Base-by-base conservation (phyloP, 2,113 vertebrate species). In the Piaya cayana region DNA sequence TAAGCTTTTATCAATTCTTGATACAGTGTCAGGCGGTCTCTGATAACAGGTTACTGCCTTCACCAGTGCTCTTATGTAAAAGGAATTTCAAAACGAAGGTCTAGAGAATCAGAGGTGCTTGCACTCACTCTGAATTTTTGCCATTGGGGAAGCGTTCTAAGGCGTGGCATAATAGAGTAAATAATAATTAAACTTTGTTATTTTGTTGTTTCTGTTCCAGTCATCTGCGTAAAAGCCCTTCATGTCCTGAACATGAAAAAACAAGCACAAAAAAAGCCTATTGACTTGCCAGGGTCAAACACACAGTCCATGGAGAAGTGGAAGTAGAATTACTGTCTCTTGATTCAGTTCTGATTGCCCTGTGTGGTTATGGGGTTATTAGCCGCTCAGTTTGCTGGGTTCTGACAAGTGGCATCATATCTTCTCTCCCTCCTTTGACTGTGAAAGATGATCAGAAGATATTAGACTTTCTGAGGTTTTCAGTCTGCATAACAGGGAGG, bases 111-210 rank as follows among this genome's bases (percentile, higher is more conserved):
- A 34, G 60, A 77, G 29, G 17, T 86, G 49, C n/a, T 82, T 86
- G 43, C 3, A 1, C 27, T 63, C 7, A 2, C 32, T 82, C 53
- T 43, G 37, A 26, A 10, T 86, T 74, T 60, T 10, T 81, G 60
- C 42, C 21, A 4, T 49, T 83, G 39, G 6, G 3, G 82, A 63
- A 93, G 80, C 82, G 47, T 86, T 96, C 56, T 83, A 69, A 92
- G 27, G 49, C 39, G 17, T 39, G 71, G 42, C 37, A 42, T 32
- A 67, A 52, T 9, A 43, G 72, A 75, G 95, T 86, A 90, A 96
- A 93, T 94, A 93, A 94, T 83, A 96, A 88, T 95, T 86, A 91
- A 70, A 32, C 36, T 70, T 94, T 39, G 59, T 93, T 95, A 65
- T 56, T 55, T 42, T 95, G 32, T 65, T 59, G n/a, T 52, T 96